Evolutionary conservation across 2,888 invertebrate genomes (phyloP).

Genomic region (Automeris io): DNA sequence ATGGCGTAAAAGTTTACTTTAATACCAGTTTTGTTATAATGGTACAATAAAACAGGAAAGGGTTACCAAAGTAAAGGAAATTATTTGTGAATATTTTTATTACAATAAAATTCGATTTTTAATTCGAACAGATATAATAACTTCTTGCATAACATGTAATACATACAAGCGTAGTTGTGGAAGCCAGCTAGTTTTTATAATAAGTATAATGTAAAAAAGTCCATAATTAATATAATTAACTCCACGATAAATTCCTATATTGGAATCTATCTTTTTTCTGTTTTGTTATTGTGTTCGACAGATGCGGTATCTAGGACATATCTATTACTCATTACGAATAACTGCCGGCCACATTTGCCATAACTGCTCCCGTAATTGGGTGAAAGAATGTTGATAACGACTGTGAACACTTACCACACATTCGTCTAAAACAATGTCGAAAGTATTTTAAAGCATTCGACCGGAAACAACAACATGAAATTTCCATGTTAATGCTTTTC

Average conservation of each 20-base stretch:
- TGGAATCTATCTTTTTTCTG: slow-evolving; percentile 1
- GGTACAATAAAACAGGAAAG: too few relatives aligned
- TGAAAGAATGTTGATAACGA: slow-evolving; percentile 5
- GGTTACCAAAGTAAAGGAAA: too few relatives aligned
- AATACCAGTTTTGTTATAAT: too few relatives aligned
- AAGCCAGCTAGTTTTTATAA: too few relatives aligned
- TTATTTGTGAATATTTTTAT: too few relatives aligned
- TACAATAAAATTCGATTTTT: too few relatives aligned
- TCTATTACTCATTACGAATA: slow-evolving; percentile 3
- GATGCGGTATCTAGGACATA: slow-evolving; percentile 2
- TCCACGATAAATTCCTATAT: neutral
- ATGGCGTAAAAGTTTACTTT: too few relatives aligned
- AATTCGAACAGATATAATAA: too few relatives aligned
- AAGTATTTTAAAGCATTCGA: neutral
- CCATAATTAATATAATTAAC: neutral
- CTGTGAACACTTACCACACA: neutral
- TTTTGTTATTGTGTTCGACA: neutral
- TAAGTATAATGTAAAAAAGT: too few relatives aligned
- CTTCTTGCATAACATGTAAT: too few relatives aligned
- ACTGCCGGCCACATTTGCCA: slow-evolving; percentile 3
- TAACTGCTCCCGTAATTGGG: neutral
- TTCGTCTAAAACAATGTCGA: neutral
- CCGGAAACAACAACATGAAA: slow-evolving; percentile 1
- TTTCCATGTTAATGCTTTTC: neutral
- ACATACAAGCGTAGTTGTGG: too few relatives aligned